A percentile compares a stretch with the other conserved stretches of the same genome.
Conservation (phyloP, 2,797 vertebrate genomes). For the Lacerta bilineata region DNA sequence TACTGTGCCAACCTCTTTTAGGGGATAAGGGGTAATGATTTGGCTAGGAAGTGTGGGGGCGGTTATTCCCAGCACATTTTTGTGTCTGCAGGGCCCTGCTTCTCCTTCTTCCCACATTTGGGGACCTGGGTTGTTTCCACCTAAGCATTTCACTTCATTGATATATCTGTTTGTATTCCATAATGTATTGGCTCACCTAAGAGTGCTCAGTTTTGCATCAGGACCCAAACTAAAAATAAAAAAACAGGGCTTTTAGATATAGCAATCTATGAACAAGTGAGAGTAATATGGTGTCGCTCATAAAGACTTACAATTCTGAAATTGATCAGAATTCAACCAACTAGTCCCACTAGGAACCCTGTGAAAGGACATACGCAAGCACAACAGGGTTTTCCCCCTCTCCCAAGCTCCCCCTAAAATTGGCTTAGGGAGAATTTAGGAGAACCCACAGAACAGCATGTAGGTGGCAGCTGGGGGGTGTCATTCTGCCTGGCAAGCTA, state of each 20-base stretch:
- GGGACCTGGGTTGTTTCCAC: not conserved
- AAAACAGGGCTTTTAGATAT: not conserved
- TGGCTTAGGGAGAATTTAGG: too few relatives aligned
- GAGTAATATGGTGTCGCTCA: not conserved
- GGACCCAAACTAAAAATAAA: not conserved
- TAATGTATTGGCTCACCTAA: not conserved
- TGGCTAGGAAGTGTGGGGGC: not conserved
- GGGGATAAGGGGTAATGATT: not conserved
- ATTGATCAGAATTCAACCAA: too few relatives aligned
- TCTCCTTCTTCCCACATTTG: not conserved
- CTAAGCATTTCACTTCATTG: not conserved
- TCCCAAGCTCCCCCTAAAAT: too few relatives aligned
- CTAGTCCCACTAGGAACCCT: too few relatives aligned
- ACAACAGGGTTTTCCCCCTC: too few relatives aligned
- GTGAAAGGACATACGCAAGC: too few relatives aligned
- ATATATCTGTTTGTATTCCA: not conserved
- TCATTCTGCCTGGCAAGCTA: too few relatives aligned
- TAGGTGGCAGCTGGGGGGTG: too few relatives aligned
- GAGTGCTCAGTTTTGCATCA: not conserved
- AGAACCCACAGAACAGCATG: too few relatives aligned
- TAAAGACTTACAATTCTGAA: not conserved
- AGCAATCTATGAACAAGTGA: not conserved
- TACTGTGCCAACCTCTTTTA: not conserved
- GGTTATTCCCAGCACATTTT: not conserved
- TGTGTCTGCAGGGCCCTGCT: not conserved